Evolutionary conservation across 2,888 invertebrate species (phyloP).

Genomic region (Oxyscelio sp.): DNA sequence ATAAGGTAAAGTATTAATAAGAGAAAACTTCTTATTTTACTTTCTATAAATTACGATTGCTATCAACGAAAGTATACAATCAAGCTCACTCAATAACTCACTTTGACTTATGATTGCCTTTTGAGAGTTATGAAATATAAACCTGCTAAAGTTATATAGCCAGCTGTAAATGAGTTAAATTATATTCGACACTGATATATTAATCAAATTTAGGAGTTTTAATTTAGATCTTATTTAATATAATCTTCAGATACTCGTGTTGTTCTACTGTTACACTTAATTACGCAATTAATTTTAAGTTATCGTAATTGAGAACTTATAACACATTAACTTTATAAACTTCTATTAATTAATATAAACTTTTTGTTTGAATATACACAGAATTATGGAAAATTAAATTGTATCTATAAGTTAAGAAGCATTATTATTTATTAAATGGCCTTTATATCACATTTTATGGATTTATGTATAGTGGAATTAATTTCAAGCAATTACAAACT

Average conservation of each 20-base stretch:
- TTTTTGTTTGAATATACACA: too few species aligned
- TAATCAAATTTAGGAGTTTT: slow-evolving; percentile 49
- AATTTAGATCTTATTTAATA: slow-evolving; percentile 49
- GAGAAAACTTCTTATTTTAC: slow-evolving; percentile 19
- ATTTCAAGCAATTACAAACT: too few species aligned
- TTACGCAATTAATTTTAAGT: slow-evolving; percentile 24
- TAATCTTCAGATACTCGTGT: slow-evolving; percentile 9
- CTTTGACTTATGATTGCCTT: slow-evolving; percentile 46
- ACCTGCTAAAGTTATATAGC: slow-evolving; percentile 36
- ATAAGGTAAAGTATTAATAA: slow-evolving; percentile 43
- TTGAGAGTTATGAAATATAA: slow-evolving; percentile 53
- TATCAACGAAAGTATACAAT: slow-evolving; percentile 44
- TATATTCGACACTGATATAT: slow-evolving; percentile 52
- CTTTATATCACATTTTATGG: too few species aligned
- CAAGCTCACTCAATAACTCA: slow-evolving; percentile 44
- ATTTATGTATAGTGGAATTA: too few species aligned
- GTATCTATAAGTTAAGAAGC: too few species aligned
- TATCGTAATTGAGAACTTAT: slow-evolving; percentile 18
- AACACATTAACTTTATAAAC: slow-evolving; percentile 12
- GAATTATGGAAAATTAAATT: too few species aligned
- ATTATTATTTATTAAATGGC: too few species aligned
- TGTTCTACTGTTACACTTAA: slow-evolving; percentile 18
- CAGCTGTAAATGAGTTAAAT: slow-evolving; percentile 54
- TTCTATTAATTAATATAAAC: slow-evolving; percentile 10
- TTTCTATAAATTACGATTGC: slow-evolving; percentile 32